Base-by-base conservation (phyloP, 2,888 invertebrate genomes). In the Anorthoa munda region DNA sequence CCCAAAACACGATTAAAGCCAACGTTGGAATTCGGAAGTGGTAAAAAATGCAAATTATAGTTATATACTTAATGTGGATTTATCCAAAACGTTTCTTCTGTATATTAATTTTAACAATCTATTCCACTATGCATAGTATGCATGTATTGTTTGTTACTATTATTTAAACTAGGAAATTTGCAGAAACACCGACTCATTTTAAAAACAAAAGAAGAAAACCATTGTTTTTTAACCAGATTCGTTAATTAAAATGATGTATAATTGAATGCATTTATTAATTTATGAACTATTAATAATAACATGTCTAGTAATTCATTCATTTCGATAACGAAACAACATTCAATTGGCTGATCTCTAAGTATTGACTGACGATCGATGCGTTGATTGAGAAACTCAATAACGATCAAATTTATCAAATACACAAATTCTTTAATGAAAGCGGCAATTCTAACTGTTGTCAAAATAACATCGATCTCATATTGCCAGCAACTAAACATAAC, bases 221-320 rank as follows among this genome's bases (percentile, higher is more conserved):
- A 31, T 3, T 9, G 5, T n/a, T 48, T 63, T 13, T 18, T 4
- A 13, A 13, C 11, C 17, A 13, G 11, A 5, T n/a, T 21, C 3
- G 17, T 26, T 31, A 48, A 46, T 60, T 15, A n/a, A 45, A 18
- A 50, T n/a, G 23, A 15, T 45, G 11, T 51, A 18, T 5, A 39
- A 39, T 39, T 39, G 39, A 39, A 18, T 50, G n/a, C 50, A 51
- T n/a, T 39, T 39, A 39, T 39, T 39, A 51, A 39, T 21, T 21
- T 45, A 23, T 7, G n/a, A 26, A 56, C 7, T 72, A 60, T 69
- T 48, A 55, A 69, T 12, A n/a, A 55, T 60, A 45, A 21, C 5
- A 48, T 39, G 2, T 15, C 11, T n/a, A 74, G 31, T 59, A 48
- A 59, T 39, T 65, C 12, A 59, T 48, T 48, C 13, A 61, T 56